Conservation (phyloP, 2,113 vertebrate species). For the Salminus brasiliensis region DNA sequence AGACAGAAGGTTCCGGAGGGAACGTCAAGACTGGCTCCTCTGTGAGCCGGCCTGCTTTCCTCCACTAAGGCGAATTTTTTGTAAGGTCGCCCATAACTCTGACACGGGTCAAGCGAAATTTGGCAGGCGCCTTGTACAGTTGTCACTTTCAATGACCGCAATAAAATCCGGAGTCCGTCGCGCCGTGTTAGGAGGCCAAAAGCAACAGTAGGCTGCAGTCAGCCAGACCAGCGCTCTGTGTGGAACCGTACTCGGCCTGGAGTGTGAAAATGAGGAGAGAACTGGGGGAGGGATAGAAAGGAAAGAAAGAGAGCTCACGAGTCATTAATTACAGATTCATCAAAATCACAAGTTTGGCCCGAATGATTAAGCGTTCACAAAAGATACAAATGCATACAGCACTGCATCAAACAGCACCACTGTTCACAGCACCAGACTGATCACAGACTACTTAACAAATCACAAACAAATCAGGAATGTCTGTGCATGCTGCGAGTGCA, state of each 20-base stretch:
- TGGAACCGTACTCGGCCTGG: background rate
- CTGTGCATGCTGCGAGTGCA: background rate
- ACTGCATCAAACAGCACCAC: background rate
- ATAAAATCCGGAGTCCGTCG: background rate
- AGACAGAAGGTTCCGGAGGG: slow-evolving; percentile 30
- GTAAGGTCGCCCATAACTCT: slow-evolving; percentile 4
- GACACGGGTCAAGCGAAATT: slow-evolving; percentile 18
- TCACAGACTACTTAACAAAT: background rate
- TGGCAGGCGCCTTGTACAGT: slow-evolving; percentile 38
- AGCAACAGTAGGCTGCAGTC: slow-evolving; percentile 16
- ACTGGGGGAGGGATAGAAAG: slow-evolving; percentile 25
- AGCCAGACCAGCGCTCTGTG: background rate
- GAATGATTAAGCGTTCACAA: background rate
- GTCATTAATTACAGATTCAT: background rate
- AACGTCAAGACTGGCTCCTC: slow-evolving; percentile 39
- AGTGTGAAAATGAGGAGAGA: background rate
- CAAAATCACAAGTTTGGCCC: background rate
- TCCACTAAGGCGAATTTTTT: background rate
- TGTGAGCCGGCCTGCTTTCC: slow-evolving; percentile 27
- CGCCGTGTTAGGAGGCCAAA: slow-evolving; percentile 1
- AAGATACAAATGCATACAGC: background rate
- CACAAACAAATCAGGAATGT: background rate
- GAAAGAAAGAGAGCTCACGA: background rate
- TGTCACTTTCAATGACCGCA: slow-evolving; percentile 39
- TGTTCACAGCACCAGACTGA: background rate